phyloP scores from a whole-genome alignment of 2,797 vertebrate genomes.

The Aldrovandia affinis region DNA sequence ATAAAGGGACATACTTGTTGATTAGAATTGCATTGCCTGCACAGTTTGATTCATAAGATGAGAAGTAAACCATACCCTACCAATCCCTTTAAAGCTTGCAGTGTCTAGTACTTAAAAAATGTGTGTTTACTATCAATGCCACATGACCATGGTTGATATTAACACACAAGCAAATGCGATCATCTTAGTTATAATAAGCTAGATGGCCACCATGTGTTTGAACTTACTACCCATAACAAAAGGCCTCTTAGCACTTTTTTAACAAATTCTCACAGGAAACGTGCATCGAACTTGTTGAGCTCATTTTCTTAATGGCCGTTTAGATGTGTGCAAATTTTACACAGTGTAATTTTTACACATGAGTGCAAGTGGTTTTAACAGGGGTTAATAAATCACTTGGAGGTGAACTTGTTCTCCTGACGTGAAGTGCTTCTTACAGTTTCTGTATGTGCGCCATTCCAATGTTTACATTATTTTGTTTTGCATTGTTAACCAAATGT shows the following conservation, averaged over 20 bases:
- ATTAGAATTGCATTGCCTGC: too few relatives aligned
- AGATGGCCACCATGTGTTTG: slow-evolving; percentile 17
- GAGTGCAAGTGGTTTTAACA: not conserved
- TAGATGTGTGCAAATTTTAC: slow-evolving; percentile 23
- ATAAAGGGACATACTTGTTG: too few relatives aligned
- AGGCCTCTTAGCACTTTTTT: slow-evolving; percentile 37
- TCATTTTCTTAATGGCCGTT: slow-evolving; percentile 12
- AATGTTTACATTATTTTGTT: not conserved
- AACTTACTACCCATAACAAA: slow-evolving; percentile 38
- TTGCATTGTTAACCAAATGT: not conserved
- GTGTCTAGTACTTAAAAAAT: too few relatives aligned
- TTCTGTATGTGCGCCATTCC: slow-evolving; percentile 62
- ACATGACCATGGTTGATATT: not conserved
- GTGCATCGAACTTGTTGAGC: slow-evolving; percentile 33
- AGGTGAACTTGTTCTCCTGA: slow-evolving; percentile 43
- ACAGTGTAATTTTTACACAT: not conserved
- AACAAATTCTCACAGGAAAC: slow-evolving; percentile 38
- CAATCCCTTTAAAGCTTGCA: not conserved
- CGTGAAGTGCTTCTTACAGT: slow-evolving; percentile 25
- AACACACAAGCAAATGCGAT: not conserved
- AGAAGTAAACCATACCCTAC: too few relatives aligned
- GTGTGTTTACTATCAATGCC: too few relatives aligned
- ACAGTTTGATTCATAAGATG: too few relatives aligned
- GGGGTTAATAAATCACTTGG: not conserved
- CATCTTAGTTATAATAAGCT: not conserved